These are phyloP conservation scores for Decapterus maruadsi DNA, from an alignment of 2,797 vertebrate species.

Conservation along the genomic window DNA sequence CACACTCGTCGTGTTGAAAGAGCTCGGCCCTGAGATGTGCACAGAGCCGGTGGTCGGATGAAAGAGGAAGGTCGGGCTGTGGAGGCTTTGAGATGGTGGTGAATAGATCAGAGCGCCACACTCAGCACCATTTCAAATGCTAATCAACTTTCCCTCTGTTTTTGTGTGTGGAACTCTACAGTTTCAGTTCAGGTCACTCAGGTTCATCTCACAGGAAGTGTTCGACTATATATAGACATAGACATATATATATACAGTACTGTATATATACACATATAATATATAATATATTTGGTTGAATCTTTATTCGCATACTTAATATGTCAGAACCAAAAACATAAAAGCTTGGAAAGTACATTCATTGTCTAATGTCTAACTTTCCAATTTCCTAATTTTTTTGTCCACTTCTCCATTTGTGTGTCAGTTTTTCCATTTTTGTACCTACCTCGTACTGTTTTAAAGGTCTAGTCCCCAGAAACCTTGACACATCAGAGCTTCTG, in stretches of 20 bases:
- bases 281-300: too few species aligned
- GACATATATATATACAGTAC: too few species aligned
- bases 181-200: conserved; percentile 3
- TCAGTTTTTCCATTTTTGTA: too few species aligned
- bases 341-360: too few species aligned
- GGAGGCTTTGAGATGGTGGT: conserved; percentile 53
- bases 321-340: too few species aligned
- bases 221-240: background rate
- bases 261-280: too few species aligned
- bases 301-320: too few species aligned
- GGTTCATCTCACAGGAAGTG: background rate
- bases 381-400: too few species aligned
- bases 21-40: background rate
- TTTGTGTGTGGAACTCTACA: conserved; percentile 21
- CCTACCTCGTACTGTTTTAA: too few species aligned
- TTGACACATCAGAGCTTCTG: background rate
- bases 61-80: conserved; percentile 29
- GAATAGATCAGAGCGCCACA: conserved; percentile 51
- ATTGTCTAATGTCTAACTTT: too few species aligned
- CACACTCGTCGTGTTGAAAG: conserved; percentile 6
- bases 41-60: conserved; percentile 3
- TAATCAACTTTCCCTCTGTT: conserved; percentile 30
- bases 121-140: conserved; percentile 42
- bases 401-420: too few species aligned
- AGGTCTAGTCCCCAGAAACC: background rate